These are phyloP conservation scores for Sigmodon hispidus DNA, from an alignment of 2,113 vertebrate genomes.

Conservation along the genomic window DNA sequence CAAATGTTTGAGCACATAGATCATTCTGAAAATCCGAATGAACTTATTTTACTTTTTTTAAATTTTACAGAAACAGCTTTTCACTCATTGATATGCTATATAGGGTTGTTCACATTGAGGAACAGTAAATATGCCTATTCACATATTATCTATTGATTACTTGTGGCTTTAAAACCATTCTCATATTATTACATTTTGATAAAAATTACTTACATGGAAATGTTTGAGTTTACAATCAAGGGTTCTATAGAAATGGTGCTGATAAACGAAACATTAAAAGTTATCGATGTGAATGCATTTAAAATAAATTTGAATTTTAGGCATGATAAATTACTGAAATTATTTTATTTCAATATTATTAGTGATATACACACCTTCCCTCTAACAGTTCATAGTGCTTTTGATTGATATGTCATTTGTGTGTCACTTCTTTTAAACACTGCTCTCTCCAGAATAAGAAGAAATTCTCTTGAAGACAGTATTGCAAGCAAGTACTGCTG, in stretches of 20 bases:
- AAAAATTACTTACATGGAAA: conserved; percentile 23
- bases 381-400: background rate
- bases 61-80: conserved; percentile 38
- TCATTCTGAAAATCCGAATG: conserved; percentile 65
- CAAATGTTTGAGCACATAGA: conserved; percentile 66
- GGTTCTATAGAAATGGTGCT: background rate
- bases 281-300: background rate
- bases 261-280: background rate
- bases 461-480: background rate
- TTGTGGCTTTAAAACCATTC: conserved; percentile 21
- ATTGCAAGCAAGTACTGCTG: background rate
- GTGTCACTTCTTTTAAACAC: background rate
- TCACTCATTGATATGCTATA: conserved; percentile 39
- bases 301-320: background rate
- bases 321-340: background rate
- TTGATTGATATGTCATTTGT: background rate
- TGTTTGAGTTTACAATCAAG: background rate
- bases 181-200: conserved; percentile 26
- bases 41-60: conserved; percentile 67
- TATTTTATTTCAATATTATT: background rate
- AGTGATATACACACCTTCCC: too few relatives aligned
- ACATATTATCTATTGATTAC: conserved; percentile 12
- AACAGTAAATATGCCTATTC: conserved; percentile 60
- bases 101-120: conserved; percentile 27
- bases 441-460: background rate